Evolutionary conservation across 2,888 invertebrate genomes (phyloP), one percentile per base, ranked within the genome.

Genomic region (Drosophila imparisetae): DNA sequence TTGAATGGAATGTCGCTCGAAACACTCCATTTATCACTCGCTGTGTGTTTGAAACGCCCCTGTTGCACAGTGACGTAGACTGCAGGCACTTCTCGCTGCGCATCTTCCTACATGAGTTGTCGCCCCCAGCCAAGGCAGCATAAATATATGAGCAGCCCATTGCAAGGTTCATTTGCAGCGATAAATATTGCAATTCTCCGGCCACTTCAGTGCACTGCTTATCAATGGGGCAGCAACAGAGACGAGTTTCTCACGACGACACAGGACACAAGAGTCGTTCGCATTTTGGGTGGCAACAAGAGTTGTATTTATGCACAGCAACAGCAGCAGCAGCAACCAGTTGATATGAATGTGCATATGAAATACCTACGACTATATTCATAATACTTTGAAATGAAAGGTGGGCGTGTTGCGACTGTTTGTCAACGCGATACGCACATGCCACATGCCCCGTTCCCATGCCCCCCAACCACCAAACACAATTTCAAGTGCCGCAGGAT

Each of bases 101-200:
- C 38, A 30, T 50, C 72, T 77, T 45, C 49, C 69, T 32, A 49
- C 75, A 74, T 66, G 63, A 79, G 64, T 64, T 79, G 50, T 74
- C 45, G 65, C 65, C 63, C 50, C 27, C 58, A 63, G 63, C 66
- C 72, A 63, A 55, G 77, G 78, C 59, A 58, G 30, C 66, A 68
- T 69, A 76, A 27, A 45, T 75, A 77, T 75, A 80, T 76, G 84
- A 72, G 72, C 73, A 66, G 72, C 68, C 63, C 70, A 76, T 54
- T 74, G 69, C 61, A 80, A 58, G 87, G 87, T 87, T 87, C 87
- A 87, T 64, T 89, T 73, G 71, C 75, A 74, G 83, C 87, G 87
- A 87, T 87, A 87, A 87, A 87, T 76, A 84, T 87, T 83, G 86
- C 86, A 77, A 81, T 72, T 67, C 71, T 62, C 45, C 60, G 50